Evolutionary conservation across 2,113 vertebrate species (phyloP), one percentile per base, ranked within the genome.

Genomic region (Rhizomys pruinosus): DNA sequence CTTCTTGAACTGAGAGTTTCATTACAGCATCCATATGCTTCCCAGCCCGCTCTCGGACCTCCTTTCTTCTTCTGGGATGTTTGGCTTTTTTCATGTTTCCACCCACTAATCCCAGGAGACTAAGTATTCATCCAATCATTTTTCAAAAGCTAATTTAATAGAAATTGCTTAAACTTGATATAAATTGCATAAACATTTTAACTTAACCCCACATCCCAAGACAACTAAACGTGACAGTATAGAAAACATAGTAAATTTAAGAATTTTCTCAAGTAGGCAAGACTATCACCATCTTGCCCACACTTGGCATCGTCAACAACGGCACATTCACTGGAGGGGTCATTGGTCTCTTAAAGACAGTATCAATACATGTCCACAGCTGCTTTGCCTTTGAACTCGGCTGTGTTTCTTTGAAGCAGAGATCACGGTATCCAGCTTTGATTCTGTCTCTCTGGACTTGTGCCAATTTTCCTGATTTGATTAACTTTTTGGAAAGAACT

Each of bases 391-490:
- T 94, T 95, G 96, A 96, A 93, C 94, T 79, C 87, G 5, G 78
- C 87, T 66, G 37, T 0, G 10, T 90, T 71, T 74, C 96, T 97
- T 93, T 95, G 93, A 96, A 94, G 95, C 87, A n/a, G 3, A 69
- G 96, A 76, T 85, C 90, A 1, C n/a, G 80, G 59, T 16, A 71
- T 91, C 91, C 77, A 10, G 81, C 94, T 95, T 91, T 92, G 93
- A 90, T 96, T 92, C 76, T 68, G 93, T 32, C 76, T 68, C 94
- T 78, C 39, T 97, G 95, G 95, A 78, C 64, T 20, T 55, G 44
- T 72, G 95, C 94, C 97, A 97, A 64, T 78, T 57, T 85, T 88
- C 95, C 96, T 96, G 93, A 88, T 94, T 94, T 96, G 94, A 95
- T 97, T 97, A 97, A 73, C 19, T 64, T 92, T 94, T 93, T 96